Evolutionary conservation across 2,888 invertebrate genomes (phyloP).

Genomic region (Caradrina kadenii): DNA sequence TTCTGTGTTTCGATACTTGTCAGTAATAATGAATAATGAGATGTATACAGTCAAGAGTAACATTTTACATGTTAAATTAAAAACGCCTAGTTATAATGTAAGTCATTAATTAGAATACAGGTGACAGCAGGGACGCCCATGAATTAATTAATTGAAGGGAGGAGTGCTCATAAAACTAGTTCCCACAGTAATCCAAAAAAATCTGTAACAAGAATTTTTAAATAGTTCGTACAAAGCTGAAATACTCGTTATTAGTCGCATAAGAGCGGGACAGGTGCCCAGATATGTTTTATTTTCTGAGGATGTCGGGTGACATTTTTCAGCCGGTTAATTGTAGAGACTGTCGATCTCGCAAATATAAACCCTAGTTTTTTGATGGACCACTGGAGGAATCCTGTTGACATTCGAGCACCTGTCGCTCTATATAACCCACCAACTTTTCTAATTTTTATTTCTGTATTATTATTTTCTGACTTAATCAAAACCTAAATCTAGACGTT

Average conservation of each 20-base stretch:
- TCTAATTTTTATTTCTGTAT: constrained; percentile 63
- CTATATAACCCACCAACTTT: constrained; percentile 64
- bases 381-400: constrained; percentile 77
- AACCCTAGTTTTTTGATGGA: constrained; percentile 83
- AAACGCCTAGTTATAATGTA: constrained; percentile 10
- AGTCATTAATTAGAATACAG: constrained; percentile 46
- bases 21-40: constrained; percentile 27
- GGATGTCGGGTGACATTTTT: constrained; percentile 86
- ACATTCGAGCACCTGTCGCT: constrained; percentile 78
- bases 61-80: constrained; percentile 20
- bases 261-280: constrained; percentile 79
- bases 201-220: constrained; percentile 63
- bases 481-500: constrained; percentile 30
- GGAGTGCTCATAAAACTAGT: constrained; percentile 54
- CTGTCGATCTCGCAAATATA: constrained; percentile 75
- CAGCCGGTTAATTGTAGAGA: constrained; percentile 82
- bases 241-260: constrained; percentile 70
- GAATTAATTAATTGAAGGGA: constrained; percentile 46
- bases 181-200: constrained; percentile 60
- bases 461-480: constrained; percentile 5
- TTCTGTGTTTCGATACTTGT: constrained; percentile 38
- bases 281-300: constrained; percentile 77
- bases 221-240: constrained; percentile 62
- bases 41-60: background rate
- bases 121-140: constrained; percentile 40